These are phyloP conservation scores for Clamator glandarius DNA, from an alignment of 2,797 vertebrate species.

Conservation along the genomic window DNA sequence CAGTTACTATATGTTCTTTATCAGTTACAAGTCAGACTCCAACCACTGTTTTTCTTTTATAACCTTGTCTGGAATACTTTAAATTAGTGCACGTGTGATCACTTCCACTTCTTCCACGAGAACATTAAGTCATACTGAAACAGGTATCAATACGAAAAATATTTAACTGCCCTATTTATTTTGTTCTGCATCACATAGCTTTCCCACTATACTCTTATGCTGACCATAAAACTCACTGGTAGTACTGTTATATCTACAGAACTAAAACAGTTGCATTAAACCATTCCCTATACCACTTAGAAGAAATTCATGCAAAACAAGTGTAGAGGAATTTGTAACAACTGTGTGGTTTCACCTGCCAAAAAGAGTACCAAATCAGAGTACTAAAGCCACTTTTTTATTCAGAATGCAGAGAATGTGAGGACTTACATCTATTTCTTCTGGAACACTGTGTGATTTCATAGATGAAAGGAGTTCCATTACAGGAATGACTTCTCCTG, in stretches of 20 bases:
- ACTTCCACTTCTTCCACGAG: not conserved
- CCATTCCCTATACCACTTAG: not conserved
- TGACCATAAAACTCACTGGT: not conserved
- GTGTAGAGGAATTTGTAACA: not conserved
- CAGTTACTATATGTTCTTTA: not conserved
- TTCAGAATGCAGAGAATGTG: not conserved
- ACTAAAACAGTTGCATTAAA: not conserved
- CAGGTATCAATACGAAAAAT: not conserved
- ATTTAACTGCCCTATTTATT: not conserved
- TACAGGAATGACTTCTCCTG: constrained; percentile 93
- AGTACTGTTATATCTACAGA: not conserved
- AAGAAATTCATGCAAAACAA: not conserved
- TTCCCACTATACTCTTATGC: not conserved
- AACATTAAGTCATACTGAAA: not conserved
- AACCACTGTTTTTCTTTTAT: not conserved
- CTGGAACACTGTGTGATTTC: constrained; percentile 94
- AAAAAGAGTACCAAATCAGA: not conserved
- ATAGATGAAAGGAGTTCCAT: constrained; percentile 97
- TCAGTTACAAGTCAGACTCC: not conserved
- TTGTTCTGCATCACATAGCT: not conserved
- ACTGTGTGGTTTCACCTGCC: not conserved
- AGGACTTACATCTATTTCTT: constrained; percentile 91
- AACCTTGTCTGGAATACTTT: not conserved
- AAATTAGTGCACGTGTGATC: not conserved
- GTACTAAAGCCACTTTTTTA: not conserved